These are phyloP conservation scores for Athalia rosae DNA, from an alignment of 2,888 invertebrate genomes.

Conservation along the genomic window DNA sequence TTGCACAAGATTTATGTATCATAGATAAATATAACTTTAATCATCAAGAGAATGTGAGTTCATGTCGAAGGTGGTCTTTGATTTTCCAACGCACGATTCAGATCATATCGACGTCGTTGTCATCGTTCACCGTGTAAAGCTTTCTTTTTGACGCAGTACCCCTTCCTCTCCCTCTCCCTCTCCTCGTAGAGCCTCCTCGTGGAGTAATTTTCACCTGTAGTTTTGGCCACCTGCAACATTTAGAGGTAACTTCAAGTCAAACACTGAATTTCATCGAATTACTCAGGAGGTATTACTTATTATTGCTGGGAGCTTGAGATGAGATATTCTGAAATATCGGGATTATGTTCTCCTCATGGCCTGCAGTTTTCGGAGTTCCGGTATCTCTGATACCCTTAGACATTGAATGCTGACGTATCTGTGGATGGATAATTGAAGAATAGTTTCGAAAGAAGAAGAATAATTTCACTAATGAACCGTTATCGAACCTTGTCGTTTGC, in stretches of 20 bases:
- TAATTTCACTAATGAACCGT: background rate
- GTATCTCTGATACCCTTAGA: background rate
- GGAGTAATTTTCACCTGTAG: slow-evolving; percentile 3
- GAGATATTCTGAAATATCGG: background rate
- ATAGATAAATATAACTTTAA: too few species aligned
- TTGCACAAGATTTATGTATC: too few species aligned
- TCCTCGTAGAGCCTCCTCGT: background rate
- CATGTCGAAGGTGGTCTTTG: too few species aligned
- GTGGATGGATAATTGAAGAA: background rate
- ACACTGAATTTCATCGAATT: background rate
- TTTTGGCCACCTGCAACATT: slow-evolving; percentile 5
- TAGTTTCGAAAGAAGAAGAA: background rate
- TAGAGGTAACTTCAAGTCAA: background rate
- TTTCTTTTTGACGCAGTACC: slow-evolving; percentile 31
- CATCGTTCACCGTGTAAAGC: slow-evolving; percentile 1
- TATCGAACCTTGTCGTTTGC: slow-evolving; percentile 21
- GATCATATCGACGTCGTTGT: background rate
- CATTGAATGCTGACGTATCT: slow-evolving; percentile 26
- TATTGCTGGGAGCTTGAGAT: background rate
- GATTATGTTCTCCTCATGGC: too few species aligned
- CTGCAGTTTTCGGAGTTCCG: too few species aligned
- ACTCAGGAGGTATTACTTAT: background rate
- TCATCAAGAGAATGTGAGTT: too few species aligned
- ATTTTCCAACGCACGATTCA: too few species aligned
- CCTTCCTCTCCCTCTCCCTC: slow-evolving; percentile 8